These are phyloP conservation scores for Apoderus coryli DNA, from an alignment of 2,888 invertebrate species.

Conservation along the genomic window DNA sequence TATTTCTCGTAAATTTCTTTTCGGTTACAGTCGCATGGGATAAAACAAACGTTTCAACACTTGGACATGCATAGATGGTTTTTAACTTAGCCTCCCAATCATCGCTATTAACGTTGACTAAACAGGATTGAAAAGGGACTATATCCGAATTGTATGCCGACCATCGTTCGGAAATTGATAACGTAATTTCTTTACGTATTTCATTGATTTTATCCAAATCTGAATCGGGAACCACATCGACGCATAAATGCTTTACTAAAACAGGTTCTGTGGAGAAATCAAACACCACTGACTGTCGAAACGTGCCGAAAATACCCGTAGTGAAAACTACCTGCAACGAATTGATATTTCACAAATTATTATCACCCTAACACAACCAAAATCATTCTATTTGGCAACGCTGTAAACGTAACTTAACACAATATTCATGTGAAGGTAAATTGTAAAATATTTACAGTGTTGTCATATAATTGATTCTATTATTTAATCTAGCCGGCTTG, in stretches of 20 bases:
- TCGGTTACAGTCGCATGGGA: constrained; percentile 54
- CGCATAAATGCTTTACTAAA: constrained; percentile 51
- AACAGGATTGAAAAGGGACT: constrained; percentile 24
- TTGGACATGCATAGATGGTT: constrained; percentile 49
- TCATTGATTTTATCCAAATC: constrained; percentile 50
- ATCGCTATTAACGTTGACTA: constrained; percentile 22
- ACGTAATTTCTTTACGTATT: constrained; percentile 41
- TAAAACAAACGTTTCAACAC: constrained; percentile 47
- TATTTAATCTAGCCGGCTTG: too few species aligned
- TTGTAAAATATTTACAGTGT: too few species aligned
- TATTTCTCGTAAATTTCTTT: constrained; percentile 45
- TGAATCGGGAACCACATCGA: constrained; percentile 57
- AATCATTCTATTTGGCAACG: too few species aligned
- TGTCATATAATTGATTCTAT: too few species aligned
- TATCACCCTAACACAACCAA: too few species aligned
- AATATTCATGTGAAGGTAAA: too few species aligned
- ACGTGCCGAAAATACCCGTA: constrained; percentile 63
- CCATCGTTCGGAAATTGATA: constrained; percentile 45
- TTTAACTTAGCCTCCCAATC: constrained; percentile 41
- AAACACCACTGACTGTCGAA: constrained; percentile 62
- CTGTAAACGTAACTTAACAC: too few species aligned
- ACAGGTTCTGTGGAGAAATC: constrained; percentile 54
- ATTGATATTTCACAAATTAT: too few species aligned
- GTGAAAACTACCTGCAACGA: constrained; percentile 23
- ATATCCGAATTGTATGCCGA: constrained; percentile 35